phyloP scores from a whole-genome alignment of 2,888 invertebrate genomes.

The Parnassius glacialis region DNA sequence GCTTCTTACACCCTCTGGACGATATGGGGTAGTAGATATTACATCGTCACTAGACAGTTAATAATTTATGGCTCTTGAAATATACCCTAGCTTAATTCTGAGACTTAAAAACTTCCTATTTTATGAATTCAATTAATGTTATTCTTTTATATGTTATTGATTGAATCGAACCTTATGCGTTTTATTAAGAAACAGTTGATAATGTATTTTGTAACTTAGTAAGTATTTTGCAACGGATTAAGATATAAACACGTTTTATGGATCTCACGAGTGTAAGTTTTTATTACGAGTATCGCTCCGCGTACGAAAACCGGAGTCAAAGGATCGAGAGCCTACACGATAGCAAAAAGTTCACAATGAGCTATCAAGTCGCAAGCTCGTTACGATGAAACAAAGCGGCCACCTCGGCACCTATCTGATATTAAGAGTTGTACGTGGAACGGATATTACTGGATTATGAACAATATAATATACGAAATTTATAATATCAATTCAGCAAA shows the following conservation, averaged over 20 bases:
- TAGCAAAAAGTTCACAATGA: conserved; percentile 62
- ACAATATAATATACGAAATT: too few relatives aligned
- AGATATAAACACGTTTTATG: conserved; percentile 15
- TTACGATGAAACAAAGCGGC: conserved; percentile 61
- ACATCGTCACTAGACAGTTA: not conserved
- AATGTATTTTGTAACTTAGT: not conserved
- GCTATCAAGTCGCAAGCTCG: conserved; percentile 60
- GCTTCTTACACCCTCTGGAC: too few relatives aligned
- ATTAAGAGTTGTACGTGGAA: conserved; percentile 35
- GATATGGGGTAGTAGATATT: too few relatives aligned
- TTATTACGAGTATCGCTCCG: conserved; percentile 1
- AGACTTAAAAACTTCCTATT: not conserved
- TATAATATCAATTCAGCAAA: too few relatives aligned
- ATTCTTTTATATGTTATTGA: not conserved
- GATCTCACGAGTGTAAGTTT: conserved; percentile 15
- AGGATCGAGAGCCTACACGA: conserved; percentile 28
- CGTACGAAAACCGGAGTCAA: conserved; percentile 9
- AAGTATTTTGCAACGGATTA: not conserved
- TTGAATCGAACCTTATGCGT: not conserved
- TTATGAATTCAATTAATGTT: not conserved
- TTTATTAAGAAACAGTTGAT: not conserved
- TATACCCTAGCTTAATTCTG: not conserved
- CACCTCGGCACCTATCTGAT: conserved; percentile 52
- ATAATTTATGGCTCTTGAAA: not conserved
- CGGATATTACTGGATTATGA: not conserved